A percentile compares a stretch with the other conserved stretches of the same genome.
phyloP scores from a whole-genome alignment of 1,140 invertebrate species.

The Arctopsyche grandis region DNA sequence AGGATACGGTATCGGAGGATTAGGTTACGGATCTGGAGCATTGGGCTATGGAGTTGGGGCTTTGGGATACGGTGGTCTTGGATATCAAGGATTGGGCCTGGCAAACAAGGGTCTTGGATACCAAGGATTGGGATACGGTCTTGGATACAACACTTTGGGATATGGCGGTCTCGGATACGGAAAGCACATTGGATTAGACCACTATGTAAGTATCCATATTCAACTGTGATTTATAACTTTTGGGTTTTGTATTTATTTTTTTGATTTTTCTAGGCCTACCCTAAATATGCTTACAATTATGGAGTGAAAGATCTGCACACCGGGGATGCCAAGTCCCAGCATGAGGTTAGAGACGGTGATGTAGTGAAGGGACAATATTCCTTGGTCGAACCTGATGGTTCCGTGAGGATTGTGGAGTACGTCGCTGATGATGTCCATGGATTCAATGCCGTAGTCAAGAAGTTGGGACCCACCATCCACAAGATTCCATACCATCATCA shows the following conservation, averaged over 20 bases:
- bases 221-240: neutral
- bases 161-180: slow-evolving; percentile 9
- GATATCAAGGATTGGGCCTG: slow-evolving; percentile 17
- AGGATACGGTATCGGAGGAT: slow-evolving; percentile 18
- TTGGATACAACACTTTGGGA: slow-evolving; percentile 29
- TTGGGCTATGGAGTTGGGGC: slow-evolving; percentile 3
- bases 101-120: slow-evolving; percentile 37
- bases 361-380: slow-evolving; percentile 60
- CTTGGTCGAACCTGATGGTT: slow-evolving; percentile 65
- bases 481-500: slow-evolving; percentile 20
- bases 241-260: neutral
- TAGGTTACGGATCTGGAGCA: slow-evolving; percentile 34
- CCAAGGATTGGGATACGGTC: slow-evolving; percentile 23
- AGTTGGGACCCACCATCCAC: slow-evolving; percentile 58
- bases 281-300: slow-evolving; percentile 58
- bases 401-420: slow-evolving; percentile 62
- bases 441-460: slow-evolving; percentile 58
- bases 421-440: slow-evolving; percentile 62
- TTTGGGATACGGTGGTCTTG: slow-evolving; percentile 29
- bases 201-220: slow-evolving; percentile 25
- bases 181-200: neutral
- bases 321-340: slow-evolving; percentile 58
- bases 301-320: slow-evolving; percentile 59
- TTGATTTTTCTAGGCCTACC: slow-evolving; percentile 51
- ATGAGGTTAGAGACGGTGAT: slow-evolving; percentile 59